Base-by-base conservation (phyloP, 2,113 vertebrate species). In the Misgurnus anguillicaudatus region DNA sequence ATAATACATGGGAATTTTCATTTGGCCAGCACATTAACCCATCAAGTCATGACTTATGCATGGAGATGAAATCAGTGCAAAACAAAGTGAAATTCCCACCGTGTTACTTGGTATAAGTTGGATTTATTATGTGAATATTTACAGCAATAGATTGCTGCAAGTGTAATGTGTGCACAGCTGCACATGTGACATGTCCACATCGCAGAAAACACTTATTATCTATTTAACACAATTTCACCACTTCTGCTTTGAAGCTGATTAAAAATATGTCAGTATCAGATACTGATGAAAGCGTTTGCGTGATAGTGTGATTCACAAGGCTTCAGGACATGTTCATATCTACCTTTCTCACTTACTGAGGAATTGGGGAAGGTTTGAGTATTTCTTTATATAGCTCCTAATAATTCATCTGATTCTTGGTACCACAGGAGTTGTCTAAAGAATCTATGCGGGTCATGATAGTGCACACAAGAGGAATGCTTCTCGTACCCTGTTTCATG, bases 321-420 rank as follows among this genome's bases (percentile, higher is more conserved):
- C 39, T 42, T 61, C 41, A 62, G 13, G 13, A n/a, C 57, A 36
- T 45, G 14, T 74, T 72, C 53, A 41, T 57, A 57, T 19, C 5
- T 53, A 17, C 4, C 55, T 70, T 38, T 61, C 57, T 5, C n/a
- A 61, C 39, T 47, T 7, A 2, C 42, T 17, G 19, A 61, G 42
- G 55, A 53, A 51, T 71, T 71, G 48, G 24, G 31, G 9, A 62
- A 19, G 21, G 38, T 38, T 78, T 51, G 66, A 38, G 57, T 39
- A 70, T 71, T 36, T 62, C 21, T 63, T 79, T 71, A 64, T 79
- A 68, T 68, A 70, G 57, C 57, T 63, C 75, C 62, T 45, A 63
- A 71, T 63, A 79, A 71, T 79, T 55, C 45, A 55, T 42, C 57
- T 75, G 79, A 75, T 24, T 21, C 55, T 73, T 39, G n/a, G 7